Base-by-base conservation (phyloP, 2,797 vertebrate genomes). In the Cynodonichthys magdalenae region DNA sequence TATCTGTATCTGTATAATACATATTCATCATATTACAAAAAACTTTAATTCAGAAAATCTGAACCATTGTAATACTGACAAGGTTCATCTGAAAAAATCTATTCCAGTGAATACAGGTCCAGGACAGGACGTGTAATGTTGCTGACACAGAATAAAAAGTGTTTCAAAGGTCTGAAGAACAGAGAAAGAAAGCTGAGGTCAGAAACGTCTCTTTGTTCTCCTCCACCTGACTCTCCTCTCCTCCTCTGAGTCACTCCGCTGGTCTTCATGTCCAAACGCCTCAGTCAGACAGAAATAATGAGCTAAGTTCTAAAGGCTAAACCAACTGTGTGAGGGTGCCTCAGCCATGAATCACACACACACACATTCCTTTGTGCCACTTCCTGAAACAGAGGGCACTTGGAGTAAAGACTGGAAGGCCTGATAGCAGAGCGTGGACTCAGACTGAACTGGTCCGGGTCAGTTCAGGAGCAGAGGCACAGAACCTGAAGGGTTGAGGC, bases 361-460 rank as follows among this genome's bases (percentile, higher is more conserved):
- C 31, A 39, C 10, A 82, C 73, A 81, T 63, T 69, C 82, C 84
- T 88, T 89, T 89, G 84, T 91, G 78, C 82, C 67, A 70, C 68
- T 85, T 89, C 85, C 90, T 86, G 85, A 79, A 84, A 19, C 12
- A 34, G 66, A 75, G 73, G 80, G 54, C 65, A 74, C 48, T 51
- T 19, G 56, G 59, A 78, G 28, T 55, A 68, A 66, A 72, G 75
- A 70, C 73, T 82, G 78, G 59, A 68, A 66, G 56, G 34, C 49
- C 59, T 66, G 88, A 80, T 82, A 84, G 75, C 69, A 71, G 63
- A 73, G 59, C 15, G 44, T 52, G 63, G 71, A 63, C 49, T 60
- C 11, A 28, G 68, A 56, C 49, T 63, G 36, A 66, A 59, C 46
- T 53, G 66, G 54, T 28, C 20, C 9, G 3, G 63, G 55, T 45